phyloP scores from a whole-genome alignment of 2,113 vertebrate species.

The Elephas maximus region DNA sequence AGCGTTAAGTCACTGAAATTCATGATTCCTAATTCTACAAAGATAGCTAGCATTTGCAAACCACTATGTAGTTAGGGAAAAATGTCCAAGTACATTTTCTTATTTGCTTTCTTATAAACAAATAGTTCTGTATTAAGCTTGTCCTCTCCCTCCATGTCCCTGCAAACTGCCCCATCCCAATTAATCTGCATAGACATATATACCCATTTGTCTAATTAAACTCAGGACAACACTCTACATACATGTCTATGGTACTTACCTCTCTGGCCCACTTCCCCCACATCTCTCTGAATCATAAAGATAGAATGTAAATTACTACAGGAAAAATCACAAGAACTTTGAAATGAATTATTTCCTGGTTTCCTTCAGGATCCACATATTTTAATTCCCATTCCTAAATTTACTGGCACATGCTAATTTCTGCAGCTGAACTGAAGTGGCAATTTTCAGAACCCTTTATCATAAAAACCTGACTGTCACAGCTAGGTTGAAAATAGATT shows the following conservation, averaged over 20 bases:
- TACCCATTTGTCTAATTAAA: neutral
- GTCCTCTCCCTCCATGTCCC: neutral
- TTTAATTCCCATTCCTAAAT: neutral
- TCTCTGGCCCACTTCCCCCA: neutral
- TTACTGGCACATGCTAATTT: neutral
- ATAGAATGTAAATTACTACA: neutral
- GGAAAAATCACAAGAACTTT: neutral
- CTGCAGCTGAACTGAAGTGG: neutral
- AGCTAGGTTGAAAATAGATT: slow-evolving; percentile 7
- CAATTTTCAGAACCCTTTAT: slow-evolving; percentile 24
- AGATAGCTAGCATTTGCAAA: neutral
- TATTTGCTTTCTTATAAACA: neutral
- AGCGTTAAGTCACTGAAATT: neutral
- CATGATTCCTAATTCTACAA: slow-evolving; percentile 15
- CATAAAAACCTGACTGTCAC: slow-evolving; percentile 11
- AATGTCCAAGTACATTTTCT: neutral
- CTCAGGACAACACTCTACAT: neutral
- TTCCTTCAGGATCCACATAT: neutral
- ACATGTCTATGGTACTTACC: neutral
- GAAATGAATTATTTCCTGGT: slow-evolving; percentile 6
- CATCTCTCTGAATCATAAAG: neutral
- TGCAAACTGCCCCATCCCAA: neutral
- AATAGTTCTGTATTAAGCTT: neutral
- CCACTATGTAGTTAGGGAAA: neutral
- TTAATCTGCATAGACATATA: neutral